Conservation (phyloP, 2,113 vertebrate genomes). For the Hippocampus barbouri region DNA sequence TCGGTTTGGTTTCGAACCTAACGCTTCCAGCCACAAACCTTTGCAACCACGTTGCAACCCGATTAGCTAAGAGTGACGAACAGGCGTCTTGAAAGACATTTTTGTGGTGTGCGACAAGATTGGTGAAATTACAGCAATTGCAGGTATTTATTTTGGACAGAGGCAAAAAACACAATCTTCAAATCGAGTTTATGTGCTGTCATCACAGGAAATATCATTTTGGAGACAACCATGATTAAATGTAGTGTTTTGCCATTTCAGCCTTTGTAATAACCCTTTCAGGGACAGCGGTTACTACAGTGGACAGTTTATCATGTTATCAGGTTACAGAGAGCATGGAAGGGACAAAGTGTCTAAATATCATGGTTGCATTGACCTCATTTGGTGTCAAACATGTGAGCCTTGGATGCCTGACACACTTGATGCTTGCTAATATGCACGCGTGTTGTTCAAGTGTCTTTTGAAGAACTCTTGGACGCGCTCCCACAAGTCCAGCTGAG, state of each 20-base stretch:
- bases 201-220: too few relatives aligned
- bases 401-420: background rate
- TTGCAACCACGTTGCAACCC: background rate
- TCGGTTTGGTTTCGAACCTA: too few relatives aligned
- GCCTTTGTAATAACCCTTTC: background rate
- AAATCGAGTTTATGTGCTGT: too few relatives aligned
- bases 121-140: too few relatives aligned
- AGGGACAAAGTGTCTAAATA: too few relatives aligned
- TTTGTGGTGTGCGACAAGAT: too few relatives aligned
- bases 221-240: background rate
- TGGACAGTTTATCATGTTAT: too few relatives aligned
- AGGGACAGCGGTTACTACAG: too few relatives aligned
- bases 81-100: too few relatives aligned
- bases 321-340: too few relatives aligned
- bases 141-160: background rate
- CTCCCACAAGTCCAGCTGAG: slow-evolving; percentile 81
- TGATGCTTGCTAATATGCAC: slow-evolving; percentile 19
- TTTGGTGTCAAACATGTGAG: background rate
- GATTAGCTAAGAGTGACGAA: too few relatives aligned
- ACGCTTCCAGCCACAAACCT: too few relatives aligned
- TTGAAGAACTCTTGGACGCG: slow-evolving; percentile 77
- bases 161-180: background rate
- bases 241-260: background rate
- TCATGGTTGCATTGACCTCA: background rate
- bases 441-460: slow-evolving; percentile 63